Base-by-base conservation (phyloP, 2,113 vertebrate genomes). In the Neodon shergylaensis region DNA sequence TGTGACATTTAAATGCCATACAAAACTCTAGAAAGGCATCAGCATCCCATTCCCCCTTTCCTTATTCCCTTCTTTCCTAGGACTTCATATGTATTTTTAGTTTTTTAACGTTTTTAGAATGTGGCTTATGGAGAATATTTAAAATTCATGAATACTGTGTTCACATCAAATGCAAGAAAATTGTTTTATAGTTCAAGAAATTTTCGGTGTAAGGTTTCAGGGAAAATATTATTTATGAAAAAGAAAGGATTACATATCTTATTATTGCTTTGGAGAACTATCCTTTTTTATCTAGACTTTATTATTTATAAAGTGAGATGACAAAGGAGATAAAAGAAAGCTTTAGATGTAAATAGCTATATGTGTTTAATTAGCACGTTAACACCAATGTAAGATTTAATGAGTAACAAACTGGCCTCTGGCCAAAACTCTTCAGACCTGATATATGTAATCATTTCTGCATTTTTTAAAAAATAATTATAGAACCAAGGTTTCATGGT, bases 101-200 rank as follows among this genome's bases (percentile, higher is more conserved):
- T 90, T 96, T 47, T 89, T 96, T 93, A 88, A 82, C 90, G 26
- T 63, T 85, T 31, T 73, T 92, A 93, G 47, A 92, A 28, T 93
- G 7, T 97, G 33, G 68, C 42, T 88, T 91, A 72, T 28, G 76
- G 14, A 95, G 68, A 78, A 68, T 72, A 92, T 96, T 96, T 97
- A 91, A 95, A 96, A 96, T 97, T 92, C 82, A 91, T 96, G 77
- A 96, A 26, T n/a, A 78, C 70, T 91, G 21, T 79, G 88, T 90
- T 92, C 79, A 90, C 21, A 94, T 82, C 86, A 94, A 87, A 95
- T 79, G 13, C 7, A 39, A 28, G 14, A 90, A 95, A 70, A 77
- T 1, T 90, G 54, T 95, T 96, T 92, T 66, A 91, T 54, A 92
- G 88, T 96, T 95, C 52, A 96, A 78, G 24, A 94, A 74, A 72